phyloP scores from a whole-genome alignment of 2,888 invertebrate genomes.

The Drosophila dives region DNA sequence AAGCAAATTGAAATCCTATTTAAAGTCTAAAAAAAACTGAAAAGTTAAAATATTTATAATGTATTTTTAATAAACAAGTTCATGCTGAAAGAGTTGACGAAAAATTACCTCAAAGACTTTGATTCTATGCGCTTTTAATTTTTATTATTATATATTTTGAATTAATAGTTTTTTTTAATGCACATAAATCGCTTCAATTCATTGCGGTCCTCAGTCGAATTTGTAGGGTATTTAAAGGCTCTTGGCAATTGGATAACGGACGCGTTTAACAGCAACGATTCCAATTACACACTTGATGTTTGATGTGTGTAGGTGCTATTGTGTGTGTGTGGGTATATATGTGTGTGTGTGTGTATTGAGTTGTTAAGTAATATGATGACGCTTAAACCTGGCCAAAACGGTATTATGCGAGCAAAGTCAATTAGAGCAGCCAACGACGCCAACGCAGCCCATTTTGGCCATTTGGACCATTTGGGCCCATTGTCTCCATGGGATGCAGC shows the following conservation, averaged over 20 bases:
- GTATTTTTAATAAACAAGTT: background rate
- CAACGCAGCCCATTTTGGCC: slow-evolving; percentile 9
- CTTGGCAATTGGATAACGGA: slow-evolving; percentile 37
- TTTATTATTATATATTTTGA: too few species aligned
- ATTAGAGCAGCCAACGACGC: slow-evolving; percentile 57
- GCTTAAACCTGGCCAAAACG: slow-evolving; percentile 74
- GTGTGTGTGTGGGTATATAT: slow-evolving; percentile 4
- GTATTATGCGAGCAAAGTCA: slow-evolving; percentile 75
- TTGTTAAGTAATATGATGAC: slow-evolving; percentile 77
- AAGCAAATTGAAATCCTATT: too few species aligned
- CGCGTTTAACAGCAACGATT: slow-evolving; percentile 22
- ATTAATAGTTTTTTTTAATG: too few species aligned
- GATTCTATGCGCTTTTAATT: background rate
- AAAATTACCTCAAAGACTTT: background rate
- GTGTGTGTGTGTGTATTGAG: slow-evolving; percentile 21
- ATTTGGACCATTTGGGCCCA: background rate
- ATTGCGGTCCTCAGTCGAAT: background rate
- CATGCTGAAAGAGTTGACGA: background rate
- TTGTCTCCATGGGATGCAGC: slow-evolving; percentile 16
- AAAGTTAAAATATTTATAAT: background rate
- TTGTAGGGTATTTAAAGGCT: slow-evolving; percentile 34
- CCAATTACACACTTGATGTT: slow-evolving; percentile 52
- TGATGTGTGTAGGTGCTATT: slow-evolving; percentile 10
- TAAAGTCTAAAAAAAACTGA: background rate
- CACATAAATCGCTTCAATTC: background rate